Evolutionary conservation across 92 coral and sea anemone genomes (phyloP), one percentile per base, ranked within the genome.

Genomic region (Actinernus sp.): DNA sequence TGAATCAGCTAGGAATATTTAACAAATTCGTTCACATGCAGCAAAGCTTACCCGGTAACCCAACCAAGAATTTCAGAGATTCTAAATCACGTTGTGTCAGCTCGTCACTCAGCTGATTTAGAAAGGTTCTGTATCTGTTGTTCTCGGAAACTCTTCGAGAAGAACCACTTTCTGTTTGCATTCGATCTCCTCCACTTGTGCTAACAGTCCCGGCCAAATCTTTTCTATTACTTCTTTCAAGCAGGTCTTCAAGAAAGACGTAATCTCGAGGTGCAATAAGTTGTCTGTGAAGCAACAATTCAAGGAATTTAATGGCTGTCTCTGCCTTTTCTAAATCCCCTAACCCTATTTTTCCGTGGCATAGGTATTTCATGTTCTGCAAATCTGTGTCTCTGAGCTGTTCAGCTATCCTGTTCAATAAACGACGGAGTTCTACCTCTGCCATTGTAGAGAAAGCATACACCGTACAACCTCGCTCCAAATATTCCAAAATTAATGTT

Each of bases 31-130:
- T n/a, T n/a, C n/a, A n/a, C n/a, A n/a, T n/a, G 11, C 3, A 25
- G 73, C 27, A 2, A 11, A 49, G n/a, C 82, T 51, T 53, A 94
- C 98, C 92, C 21, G 98, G 98, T 4, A 94, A 30, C 43, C 78
- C 60, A 31, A 92, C 57, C 32, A 94, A 73, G 57, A 94, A 94
- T 44, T 91, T 81, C 36, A 94, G 59, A 16, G 88, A 74, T 1
- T 83, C 92, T 0, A 94, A 59, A 60, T 91, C 74, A 22, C 70
- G 74, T 19, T 23, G 63, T 0, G 97, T 91, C 16, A 94, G 55
- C 27, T 87, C 97, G 39, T 94, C 98, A 31, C 87, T 82, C 23
- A 94, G 65, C 24, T 47, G 54, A 65, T 83, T 81, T 51, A 94
- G 62, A 27, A 94, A 84, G 1, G 53, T 19, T 23, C 79, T 34